Conservation (phyloP, 2,113 vertebrate genomes). For the Cricetomys ansorgei region DNA sequence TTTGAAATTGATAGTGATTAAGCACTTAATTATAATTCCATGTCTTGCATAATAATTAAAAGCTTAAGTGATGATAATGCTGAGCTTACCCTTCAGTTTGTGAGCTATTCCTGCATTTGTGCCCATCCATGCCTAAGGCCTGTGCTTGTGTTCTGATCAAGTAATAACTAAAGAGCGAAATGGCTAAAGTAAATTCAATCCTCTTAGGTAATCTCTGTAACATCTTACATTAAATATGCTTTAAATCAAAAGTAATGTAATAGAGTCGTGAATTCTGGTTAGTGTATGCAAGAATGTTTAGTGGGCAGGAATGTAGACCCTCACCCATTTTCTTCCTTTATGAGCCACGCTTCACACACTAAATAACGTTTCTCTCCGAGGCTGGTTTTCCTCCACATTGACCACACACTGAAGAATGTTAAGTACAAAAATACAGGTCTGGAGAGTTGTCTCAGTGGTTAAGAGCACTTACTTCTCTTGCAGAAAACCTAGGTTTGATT, state of each 20-base stretch:
- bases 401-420: not conserved
- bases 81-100: not conserved
- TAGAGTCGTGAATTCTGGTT: not conserved
- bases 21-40: not conserved
- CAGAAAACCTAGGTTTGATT: not conserved
- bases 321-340: not conserved
- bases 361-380: not conserved
- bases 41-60: slow-evolving; percentile 7
- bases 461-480: not conserved
- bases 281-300: not conserved
- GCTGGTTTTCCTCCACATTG: not conserved
- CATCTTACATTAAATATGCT: not conserved
- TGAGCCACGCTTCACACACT: not conserved
- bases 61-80: not conserved
- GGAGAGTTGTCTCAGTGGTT: not conserved
- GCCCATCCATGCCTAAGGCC: not conserved
- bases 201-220: not conserved
- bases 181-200: not conserved
- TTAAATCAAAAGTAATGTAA: not conserved
- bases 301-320: not conserved
- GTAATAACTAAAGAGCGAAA: not conserved
- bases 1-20: not conserved
- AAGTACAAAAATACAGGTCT: not conserved
- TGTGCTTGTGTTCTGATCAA: not conserved
- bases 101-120: not conserved